phyloP scores from a whole-genome alignment of 2,888 invertebrate species.

The Caenorhabditis wallacei region DNA sequence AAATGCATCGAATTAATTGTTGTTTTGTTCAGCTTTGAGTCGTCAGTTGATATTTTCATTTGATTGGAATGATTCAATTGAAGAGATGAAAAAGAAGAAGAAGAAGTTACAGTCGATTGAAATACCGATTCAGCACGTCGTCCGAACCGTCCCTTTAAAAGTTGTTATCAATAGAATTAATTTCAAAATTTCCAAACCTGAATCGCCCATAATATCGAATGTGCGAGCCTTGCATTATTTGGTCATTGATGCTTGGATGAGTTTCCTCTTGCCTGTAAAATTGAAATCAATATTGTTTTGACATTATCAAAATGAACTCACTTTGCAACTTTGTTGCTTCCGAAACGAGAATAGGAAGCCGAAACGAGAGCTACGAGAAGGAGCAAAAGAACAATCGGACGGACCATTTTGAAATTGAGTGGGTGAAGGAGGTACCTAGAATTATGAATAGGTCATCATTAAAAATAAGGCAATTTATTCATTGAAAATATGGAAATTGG shows the following conservation, averaged over 20 bases:
- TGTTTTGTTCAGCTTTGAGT: conserved; percentile 45
- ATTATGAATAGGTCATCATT: conserved; percentile 4
- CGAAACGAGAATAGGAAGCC: conserved; percentile 57
- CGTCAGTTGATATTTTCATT: conserved; percentile 42
- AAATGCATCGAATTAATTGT: conserved; percentile 22
- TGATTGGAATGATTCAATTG: conserved; percentile 28
- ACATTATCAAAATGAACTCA: conserved; percentile 9
- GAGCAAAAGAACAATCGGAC: conserved; percentile 43
- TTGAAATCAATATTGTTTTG: background rate
- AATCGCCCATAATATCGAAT: conserved; percentile 66
- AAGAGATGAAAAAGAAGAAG: background rate
- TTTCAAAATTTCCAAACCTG: conserved; percentile 36
- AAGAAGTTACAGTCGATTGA: conserved; percentile 49
- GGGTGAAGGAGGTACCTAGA: conserved; percentile 51
- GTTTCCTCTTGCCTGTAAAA: conserved; percentile 28
- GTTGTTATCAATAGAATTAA: conserved; percentile 4
- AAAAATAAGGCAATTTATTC: conserved; percentile 19
- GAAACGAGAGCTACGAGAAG: conserved; percentile 50
- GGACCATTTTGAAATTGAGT: conserved; percentile 46
- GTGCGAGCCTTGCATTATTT: conserved; percentile 65
- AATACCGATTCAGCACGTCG: conserved; percentile 67
- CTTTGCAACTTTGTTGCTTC: conserved; percentile 58
- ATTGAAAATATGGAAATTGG: conserved; percentile 47
- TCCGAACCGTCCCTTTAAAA: conserved; percentile 67
- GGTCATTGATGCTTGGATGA: conserved; percentile 65